Evolutionary conservation across 2,888 invertebrate genomes (phyloP).

Genomic region (Auanema freiburgensis): DNA sequence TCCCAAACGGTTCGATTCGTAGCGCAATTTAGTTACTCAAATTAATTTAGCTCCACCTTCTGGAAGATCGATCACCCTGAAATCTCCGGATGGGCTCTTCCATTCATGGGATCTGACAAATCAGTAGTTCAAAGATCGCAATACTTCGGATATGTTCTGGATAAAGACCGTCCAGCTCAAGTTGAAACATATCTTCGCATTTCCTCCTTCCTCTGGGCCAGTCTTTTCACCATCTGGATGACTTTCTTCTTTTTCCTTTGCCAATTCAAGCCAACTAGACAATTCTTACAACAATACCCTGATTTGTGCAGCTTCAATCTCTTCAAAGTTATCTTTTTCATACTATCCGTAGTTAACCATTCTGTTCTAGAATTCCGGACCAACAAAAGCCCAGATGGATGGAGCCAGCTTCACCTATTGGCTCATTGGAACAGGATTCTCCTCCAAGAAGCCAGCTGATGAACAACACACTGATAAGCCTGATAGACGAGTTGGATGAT

Average conservation of each 20-base stretch:
- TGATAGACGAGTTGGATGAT: slow-evolving; percentile 71
- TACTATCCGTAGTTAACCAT: too few relatives aligned
- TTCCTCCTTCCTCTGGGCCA: slow-evolving; percentile 71
- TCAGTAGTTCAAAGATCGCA: slow-evolving; percentile 75
- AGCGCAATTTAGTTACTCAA: background rate
- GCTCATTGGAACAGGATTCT: slow-evolving; percentile 81
- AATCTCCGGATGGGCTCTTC: slow-evolving; percentile 72
- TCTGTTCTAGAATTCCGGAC: slow-evolving; percentile 69
- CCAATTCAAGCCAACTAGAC: slow-evolving; percentile 73
- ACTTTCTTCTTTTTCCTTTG: slow-evolving; percentile 71
- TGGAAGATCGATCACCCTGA: slow-evolving; percentile 60
- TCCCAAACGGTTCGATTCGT: slow-evolving; percentile 29
- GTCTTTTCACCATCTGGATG: slow-evolving; percentile 66
- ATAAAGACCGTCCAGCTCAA: slow-evolving; percentile 31
- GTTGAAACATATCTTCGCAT: slow-evolving; percentile 74
- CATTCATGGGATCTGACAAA: slow-evolving; percentile 72
- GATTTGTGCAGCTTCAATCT: slow-evolving; percentile 76
- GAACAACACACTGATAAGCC: slow-evolving; percentile 71
- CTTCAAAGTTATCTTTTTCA: slow-evolving; percentile 71
- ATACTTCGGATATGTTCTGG: slow-evolving; percentile 73
- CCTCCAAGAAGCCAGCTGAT: slow-evolving; percentile 67
- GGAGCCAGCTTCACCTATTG: slow-evolving; percentile 73
- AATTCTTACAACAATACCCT: slow-evolving; percentile 75
- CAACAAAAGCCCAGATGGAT: slow-evolving; percentile 67
- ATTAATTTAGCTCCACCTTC: slow-evolving; percentile 17